phyloP scores from a whole-genome alignment of 2,888 invertebrate genomes.

The Perizoma flavofasciatum region DNA sequence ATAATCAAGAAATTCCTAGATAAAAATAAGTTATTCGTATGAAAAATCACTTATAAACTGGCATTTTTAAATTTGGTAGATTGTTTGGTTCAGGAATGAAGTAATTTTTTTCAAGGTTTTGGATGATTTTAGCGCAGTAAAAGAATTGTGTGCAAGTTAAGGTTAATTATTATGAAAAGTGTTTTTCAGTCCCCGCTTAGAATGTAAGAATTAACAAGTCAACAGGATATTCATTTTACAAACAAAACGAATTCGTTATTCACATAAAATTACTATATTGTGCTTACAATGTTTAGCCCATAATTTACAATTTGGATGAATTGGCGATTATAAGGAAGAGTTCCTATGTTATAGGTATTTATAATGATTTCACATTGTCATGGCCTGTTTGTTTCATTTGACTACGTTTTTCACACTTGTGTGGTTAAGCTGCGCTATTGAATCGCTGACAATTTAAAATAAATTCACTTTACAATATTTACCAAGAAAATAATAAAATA shows the following conservation, averaged over 20 bases:
- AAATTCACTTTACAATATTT: no score
- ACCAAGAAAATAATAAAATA: no score
- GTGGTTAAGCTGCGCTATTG: conserved; percentile 27
- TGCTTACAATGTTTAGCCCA: conserved; percentile 54
- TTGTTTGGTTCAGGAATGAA: no score
- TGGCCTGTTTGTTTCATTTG: conserved; percentile 75
- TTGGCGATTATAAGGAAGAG: conserved; percentile 56
- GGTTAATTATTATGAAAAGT: background rate
- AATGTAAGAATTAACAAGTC: background rate
- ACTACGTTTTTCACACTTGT: conserved; percentile 42
- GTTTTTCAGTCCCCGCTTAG: conserved; percentile 15
- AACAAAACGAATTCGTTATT: conserved; percentile 3
- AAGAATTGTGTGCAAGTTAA: no score
- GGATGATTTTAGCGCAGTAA: no score
- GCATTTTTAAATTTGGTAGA: no score
- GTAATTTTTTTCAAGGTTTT: no score
- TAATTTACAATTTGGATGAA: conserved; percentile 57
- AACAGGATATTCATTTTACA: background rate
- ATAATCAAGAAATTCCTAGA: no score
- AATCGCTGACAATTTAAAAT: background rate
- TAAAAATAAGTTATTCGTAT: no score
- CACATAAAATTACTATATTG: conserved; percentile 4
- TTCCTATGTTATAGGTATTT: conserved; percentile 68
- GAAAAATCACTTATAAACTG: no score
- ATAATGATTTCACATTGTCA: conserved; percentile 70